Evolutionary conservation across 2,888 invertebrate species (phyloP), one percentile per base, ranked within the genome.

Genomic region (Aspidapion aeneum): DNA sequence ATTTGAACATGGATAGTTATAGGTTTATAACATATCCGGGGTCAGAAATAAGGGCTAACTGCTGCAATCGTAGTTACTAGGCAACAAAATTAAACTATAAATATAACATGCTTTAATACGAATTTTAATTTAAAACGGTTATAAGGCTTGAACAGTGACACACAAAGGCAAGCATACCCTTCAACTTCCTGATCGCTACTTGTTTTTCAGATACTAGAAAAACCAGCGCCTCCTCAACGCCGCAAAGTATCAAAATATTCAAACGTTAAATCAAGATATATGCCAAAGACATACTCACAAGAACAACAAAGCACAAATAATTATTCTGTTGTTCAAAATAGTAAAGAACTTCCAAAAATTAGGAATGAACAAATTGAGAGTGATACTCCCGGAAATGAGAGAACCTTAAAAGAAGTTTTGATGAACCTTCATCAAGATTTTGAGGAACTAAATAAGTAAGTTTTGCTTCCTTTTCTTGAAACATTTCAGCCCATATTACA

Each of bases 381-480:
- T 12, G 62, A 61, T 5, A 61, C 63, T 22, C 63, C 68, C 1
- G 70, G 69, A 54, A 76, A 75, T 63, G 78, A 79, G 60, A 76
- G 73, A 60, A 76, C 74, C 59, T 66, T 80, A 35, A 79, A 78
- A 68, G 76, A 75, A 19, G 78, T 80, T 1, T 70, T 81, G 5
- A 72, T 72, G 2, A 79, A 79, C 65, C 69, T 81, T 9, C 79
- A 81, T 63, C 73, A 77, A 54, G 81, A 81, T 59, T 81, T 81
- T 66, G 75, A 76, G 21, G 18, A 61, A 1, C 68, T 80, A 54
- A 79, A 79, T 58, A 74, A 74, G 80, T 79, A 71, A 67, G 63
- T 63, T 22, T 57, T 35, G n/a, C n/a, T n/a, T n/a, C n/a, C n/a
- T 12, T n/a, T n/a, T n/a, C n/a, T n/a, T n/a, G n/a, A n/a, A n/a